A percentile compares a stretch with the other conserved stretches of the same genome.
Conservation (phyloP, 2,797 vertebrate species). For the Coracias cyanogaster region DNA sequence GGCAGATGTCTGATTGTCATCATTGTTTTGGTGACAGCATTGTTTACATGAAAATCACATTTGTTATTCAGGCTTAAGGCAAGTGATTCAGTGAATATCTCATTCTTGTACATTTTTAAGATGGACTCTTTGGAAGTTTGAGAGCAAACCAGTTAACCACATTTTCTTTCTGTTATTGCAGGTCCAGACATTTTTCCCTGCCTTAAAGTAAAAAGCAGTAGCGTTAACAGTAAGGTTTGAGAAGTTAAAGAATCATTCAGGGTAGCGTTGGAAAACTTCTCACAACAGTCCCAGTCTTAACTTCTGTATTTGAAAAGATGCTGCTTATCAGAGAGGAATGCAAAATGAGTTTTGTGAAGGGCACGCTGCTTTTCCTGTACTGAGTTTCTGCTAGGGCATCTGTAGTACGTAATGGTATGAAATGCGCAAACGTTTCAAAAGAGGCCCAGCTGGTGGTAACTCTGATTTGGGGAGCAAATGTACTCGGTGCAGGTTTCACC, state of each 20-base stretch:
- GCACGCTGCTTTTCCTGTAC: not conserved
- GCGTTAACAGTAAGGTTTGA: not conserved
- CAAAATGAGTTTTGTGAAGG: not conserved
- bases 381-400: not conserved
- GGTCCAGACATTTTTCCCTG: not conserved
- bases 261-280: not conserved
- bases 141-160: not conserved
- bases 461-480: not conserved
- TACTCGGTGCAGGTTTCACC: not conserved
- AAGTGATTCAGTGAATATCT: slow-evolving; percentile 21
- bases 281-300: not conserved
- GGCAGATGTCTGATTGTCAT: slow-evolving; percentile 64
- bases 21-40: slow-evolving; percentile 44
- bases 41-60: slow-evolving; percentile 71
- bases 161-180: not conserved
- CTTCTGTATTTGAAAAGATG: not conserved
- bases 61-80: slow-evolving; percentile 71
- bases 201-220: not conserved
- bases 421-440: not conserved
- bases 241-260: not conserved
- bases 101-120: slow-evolving; percentile 23
- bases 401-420: not conserved
- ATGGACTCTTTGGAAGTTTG: not conserved
- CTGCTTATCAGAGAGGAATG: not conserved
- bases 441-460: not conserved